A percentile compares a stretch with the other conserved stretches of the same genome.
These are phyloP conservation scores for Tadarida brasiliensis DNA, from an alignment of 2,797 vertebrate genomes.

Conservation along the genomic window DNA sequence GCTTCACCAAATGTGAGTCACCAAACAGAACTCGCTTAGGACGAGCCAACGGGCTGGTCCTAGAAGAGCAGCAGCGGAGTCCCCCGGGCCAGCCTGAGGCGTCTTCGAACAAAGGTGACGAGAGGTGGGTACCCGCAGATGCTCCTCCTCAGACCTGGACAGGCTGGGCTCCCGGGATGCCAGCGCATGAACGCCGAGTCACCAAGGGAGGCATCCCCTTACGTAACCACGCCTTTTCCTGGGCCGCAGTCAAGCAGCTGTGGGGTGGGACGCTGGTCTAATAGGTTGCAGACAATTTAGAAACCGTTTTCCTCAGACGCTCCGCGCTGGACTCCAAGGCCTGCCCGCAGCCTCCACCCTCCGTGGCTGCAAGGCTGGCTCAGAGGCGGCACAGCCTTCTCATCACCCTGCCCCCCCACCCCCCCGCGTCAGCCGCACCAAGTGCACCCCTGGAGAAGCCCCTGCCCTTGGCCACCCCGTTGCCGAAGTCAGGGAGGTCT, in stretches of 20 bases:
- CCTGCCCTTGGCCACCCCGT: rapidly evolving
- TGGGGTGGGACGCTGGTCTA: rapidly evolving
- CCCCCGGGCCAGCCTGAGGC: rapidly evolving
- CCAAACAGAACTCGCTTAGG: conserved; percentile 65
- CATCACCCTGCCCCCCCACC: neutral
- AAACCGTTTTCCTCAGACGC: neutral
- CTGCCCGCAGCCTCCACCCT: neutral
- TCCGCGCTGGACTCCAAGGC: neutral
- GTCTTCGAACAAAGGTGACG: neutral
- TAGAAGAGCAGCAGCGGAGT: neutral
- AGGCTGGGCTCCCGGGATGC: rapidly evolving
- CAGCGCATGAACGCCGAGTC: rapidly evolving
- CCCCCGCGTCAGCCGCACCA: neutral
- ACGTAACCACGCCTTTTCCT: rapidly evolving
- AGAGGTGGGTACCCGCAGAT: rapidly evolving
- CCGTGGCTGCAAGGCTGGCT: neutral
- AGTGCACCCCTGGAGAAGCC: neutral
- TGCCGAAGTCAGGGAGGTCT: neutral
- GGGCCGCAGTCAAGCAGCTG: neutral
- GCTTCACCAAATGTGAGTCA: conserved; percentile 71
- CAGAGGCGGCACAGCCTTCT: neutral
- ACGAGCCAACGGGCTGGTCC: neutral
- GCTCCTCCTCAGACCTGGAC: neutral
- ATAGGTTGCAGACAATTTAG: neutral
- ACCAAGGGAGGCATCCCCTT: neutral